phyloP scores from a whole-genome alignment of 23 tunicate genomes.

The Ciona savignyi region DNA sequence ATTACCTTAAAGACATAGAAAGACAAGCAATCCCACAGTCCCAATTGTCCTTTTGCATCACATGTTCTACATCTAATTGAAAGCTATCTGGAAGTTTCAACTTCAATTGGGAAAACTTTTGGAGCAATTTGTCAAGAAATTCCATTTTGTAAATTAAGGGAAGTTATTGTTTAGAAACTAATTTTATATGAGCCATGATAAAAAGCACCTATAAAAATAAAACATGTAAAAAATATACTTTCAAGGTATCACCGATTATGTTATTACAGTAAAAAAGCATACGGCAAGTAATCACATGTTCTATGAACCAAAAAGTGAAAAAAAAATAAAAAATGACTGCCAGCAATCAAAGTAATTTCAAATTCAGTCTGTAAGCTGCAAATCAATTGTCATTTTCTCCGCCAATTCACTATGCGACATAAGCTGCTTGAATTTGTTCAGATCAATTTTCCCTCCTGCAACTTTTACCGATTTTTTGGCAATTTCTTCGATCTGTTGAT shows the following conservation, averaged over 20 bases:
- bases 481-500: conserved; percentile 49
- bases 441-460: conserved; percentile 42
- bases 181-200: too few species aligned
- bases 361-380: conserved; percentile 41
- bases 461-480: conserved; percentile 48
- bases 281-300: too few species aligned
- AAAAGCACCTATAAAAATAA: too few species aligned
- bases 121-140: background rate
- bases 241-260: too few species aligned
- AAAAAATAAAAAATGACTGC: too few species aligned
- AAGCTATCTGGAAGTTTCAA: background rate
- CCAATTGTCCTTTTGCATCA: conserved; percentile 20
- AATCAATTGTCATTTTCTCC: conserved; percentile 80
- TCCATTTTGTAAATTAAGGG: too few species aligned
- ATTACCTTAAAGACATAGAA: conserved; percentile 15
- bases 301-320: too few species aligned
- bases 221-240: too few species aligned
- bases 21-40: conserved; percentile 47
- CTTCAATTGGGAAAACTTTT: background rate
- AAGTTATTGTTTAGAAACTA: too few species aligned
- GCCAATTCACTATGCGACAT: conserved; percentile 67
- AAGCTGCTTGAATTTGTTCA: conserved; percentile 31
- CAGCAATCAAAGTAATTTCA: too few species aligned
- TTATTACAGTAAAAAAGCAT: too few species aligned
- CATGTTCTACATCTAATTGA: conserved; percentile 1